These are phyloP conservation scores for Latrodectus hesperus DNA, from an alignment of 2,888 invertebrate genomes.

Conservation along the genomic window DNA sequence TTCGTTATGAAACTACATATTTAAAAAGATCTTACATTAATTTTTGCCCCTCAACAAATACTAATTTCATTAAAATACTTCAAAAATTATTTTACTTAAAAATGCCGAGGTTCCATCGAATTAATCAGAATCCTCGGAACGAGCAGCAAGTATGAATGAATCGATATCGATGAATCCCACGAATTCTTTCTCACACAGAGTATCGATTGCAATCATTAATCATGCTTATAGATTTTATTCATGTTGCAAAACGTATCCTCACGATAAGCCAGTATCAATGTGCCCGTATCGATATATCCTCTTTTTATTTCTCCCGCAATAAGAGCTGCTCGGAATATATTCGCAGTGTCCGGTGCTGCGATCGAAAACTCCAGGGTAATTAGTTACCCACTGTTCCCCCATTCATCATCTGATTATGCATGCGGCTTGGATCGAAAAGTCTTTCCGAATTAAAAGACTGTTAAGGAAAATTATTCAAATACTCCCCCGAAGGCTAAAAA, in stretches of 20 bases:
- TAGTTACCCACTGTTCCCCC: constrained; percentile 48
- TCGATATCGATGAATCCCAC: constrained; percentile 51
- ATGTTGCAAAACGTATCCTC: constrained; percentile 56
- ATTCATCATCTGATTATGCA: constrained; percentile 61
- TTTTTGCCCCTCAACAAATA: constrained; percentile 25
- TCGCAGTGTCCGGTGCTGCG: not conserved
- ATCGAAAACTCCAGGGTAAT: constrained; percentile 35
- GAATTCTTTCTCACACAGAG: constrained; percentile 46
- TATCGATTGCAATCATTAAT: constrained; percentile 63
- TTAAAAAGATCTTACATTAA: too few relatives aligned
- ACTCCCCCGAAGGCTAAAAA: too few relatives aligned
- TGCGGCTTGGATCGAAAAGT: constrained; percentile 43
- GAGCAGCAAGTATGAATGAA: constrained; percentile 42
- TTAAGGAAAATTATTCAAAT: not conserved
- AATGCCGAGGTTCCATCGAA: constrained; percentile 31
- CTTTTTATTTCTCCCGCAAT: constrained; percentile 46
- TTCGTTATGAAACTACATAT: too few relatives aligned
- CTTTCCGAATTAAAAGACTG: constrained; percentile 35
- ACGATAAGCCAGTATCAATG: constrained; percentile 60
- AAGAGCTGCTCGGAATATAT: constrained; percentile 29
- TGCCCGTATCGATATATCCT: constrained; percentile 36
- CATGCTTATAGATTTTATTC: constrained; percentile 48
- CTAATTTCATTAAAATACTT: constrained; percentile 28
- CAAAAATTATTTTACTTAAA: constrained; percentile 42
- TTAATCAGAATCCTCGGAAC: constrained; percentile 54